Conservation (phyloP, 2,888 invertebrate species). For the Monopis laevigella region DNA sequence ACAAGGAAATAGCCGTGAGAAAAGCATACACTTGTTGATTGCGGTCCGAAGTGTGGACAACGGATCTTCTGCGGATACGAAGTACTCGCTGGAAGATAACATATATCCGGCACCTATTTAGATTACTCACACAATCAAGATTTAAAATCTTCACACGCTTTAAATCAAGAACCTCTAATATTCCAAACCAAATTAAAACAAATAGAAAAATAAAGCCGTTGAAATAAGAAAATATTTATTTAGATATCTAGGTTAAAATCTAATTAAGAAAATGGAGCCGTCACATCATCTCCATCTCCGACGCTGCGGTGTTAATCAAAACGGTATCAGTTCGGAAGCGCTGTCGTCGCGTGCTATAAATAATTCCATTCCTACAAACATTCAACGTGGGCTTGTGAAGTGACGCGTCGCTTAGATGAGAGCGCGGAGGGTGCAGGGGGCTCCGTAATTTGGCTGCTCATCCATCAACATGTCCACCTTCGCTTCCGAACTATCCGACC, state of each 20-base stretch:
- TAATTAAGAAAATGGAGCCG: constrained; percentile 7
- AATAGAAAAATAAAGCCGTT: no score
- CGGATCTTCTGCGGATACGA: constrained; percentile 39
- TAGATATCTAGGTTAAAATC: neutral
- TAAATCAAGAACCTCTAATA: no score
- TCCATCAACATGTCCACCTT: constrained; percentile 46
- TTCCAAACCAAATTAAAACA: no score
- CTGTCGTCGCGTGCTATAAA: constrained; percentile 54
- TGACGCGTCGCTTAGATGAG: constrained; percentile 35
- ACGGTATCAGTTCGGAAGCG: constrained; percentile 41
- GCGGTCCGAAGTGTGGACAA: neutral
- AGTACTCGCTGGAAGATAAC: constrained; percentile 37
- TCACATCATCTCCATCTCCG: neutral
- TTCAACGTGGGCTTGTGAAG: constrained; percentile 23
- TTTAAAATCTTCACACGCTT: no score
- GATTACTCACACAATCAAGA: no score
- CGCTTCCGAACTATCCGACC: constrained; percentile 28
- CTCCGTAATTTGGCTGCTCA: constrained; percentile 48
- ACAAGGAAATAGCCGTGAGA: constrained; percentile 38
- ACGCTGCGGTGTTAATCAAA: constrained; percentile 30
- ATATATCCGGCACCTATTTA: constrained; percentile 43
- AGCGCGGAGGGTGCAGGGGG: constrained; percentile 23
- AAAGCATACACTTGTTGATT: constrained; percentile 36
- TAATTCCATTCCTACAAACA: constrained; percentile 38
- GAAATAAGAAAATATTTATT: neutral